Percentiles rank a stretch among this genome's conserved stretches.
Evolutionary conservation across 1,140 invertebrate genomes (phyloP).

Genomic region (Trichonephila inaurata): DNA sequence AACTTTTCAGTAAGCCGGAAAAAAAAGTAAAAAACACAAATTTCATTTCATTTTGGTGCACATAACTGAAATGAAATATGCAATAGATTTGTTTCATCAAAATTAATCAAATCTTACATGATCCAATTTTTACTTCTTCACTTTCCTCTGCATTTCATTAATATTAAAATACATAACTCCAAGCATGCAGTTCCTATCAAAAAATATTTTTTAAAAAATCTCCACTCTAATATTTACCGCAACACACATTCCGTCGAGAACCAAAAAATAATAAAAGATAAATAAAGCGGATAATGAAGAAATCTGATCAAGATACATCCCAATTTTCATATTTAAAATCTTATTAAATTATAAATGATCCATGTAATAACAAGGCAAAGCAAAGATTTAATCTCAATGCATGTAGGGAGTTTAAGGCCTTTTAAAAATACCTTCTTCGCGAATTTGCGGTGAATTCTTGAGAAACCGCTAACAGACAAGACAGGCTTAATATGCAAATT

Average conservation of each 20-base stretch:
- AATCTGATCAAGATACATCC: neutral
- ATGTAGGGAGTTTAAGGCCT: neutral
- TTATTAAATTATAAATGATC: constrained; percentile 66
- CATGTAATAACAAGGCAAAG: constrained; percentile 37
- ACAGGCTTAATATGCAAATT: constrained; percentile 73
- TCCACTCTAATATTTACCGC: neutral
- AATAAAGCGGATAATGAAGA: constrained; percentile 35
- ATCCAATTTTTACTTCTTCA: neutral
- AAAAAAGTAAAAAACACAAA: neutral
- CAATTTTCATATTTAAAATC: constrained; percentile 72
- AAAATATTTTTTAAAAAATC: neutral
- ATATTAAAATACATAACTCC: constrained; percentile 4
- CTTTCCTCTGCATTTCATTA: neutral
- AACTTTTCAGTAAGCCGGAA: neutral
- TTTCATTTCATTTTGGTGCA: neutral
- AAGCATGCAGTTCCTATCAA: too few species aligned
- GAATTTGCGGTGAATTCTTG: constrained; percentile 56
- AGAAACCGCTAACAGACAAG: constrained; percentile 65
- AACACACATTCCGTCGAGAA: neutral
- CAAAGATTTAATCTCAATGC: constrained; percentile 49
- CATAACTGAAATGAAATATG: neutral
- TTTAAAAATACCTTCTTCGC: constrained; percentile 57
- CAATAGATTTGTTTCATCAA: neutral
- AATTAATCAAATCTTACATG: constrained; percentile 34
- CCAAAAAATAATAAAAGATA: neutral